Evolutionary conservation across 2,113 vertebrate species (phyloP).

Genomic region (Microcebus tavaratra): DNA sequence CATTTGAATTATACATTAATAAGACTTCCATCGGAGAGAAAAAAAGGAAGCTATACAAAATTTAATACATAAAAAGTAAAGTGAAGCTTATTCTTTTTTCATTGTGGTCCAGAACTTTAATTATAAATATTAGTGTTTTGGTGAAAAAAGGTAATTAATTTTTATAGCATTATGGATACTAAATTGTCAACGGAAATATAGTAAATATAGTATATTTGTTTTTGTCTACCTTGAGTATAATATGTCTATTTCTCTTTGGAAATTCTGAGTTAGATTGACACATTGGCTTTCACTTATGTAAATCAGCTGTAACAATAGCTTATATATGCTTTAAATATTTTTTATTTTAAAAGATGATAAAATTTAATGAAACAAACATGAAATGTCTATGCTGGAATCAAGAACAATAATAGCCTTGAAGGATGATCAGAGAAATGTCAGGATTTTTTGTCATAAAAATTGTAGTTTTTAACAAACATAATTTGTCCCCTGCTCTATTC

Average conservation of each 20-base stretch:
- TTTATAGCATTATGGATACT: not conserved
- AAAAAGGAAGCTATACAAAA: not conserved
- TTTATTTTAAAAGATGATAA: not conserved
- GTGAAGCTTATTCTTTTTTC: not conserved
- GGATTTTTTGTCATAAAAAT: not conserved
- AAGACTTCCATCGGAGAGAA: not conserved
- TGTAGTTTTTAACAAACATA: not conserved
- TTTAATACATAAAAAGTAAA: not conserved
- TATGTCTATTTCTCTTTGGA: not conserved
- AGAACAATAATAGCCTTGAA: not conserved
- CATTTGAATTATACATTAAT: not conserved
- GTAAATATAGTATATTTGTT: not conserved
- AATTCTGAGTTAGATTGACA: not conserved
- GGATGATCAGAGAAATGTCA: not conserved
- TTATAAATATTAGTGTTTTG: not conserved
- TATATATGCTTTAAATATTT: not conserved
- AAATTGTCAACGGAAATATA: not conserved
- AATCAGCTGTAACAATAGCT: not conserved
- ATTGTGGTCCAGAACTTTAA: not conserved
- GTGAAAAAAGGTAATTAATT: conserved; percentile 34
- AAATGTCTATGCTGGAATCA: not conserved
- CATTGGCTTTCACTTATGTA: not conserved
- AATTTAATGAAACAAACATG: not conserved
- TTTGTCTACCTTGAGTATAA: not conserved
- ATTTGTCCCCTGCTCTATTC: not conserved